A percentile compares a stretch with the other conserved stretches of the same genome.
phyloP scores from a whole-genome alignment of 2,113 vertebrate species.

The Uria lomvia region DNA sequence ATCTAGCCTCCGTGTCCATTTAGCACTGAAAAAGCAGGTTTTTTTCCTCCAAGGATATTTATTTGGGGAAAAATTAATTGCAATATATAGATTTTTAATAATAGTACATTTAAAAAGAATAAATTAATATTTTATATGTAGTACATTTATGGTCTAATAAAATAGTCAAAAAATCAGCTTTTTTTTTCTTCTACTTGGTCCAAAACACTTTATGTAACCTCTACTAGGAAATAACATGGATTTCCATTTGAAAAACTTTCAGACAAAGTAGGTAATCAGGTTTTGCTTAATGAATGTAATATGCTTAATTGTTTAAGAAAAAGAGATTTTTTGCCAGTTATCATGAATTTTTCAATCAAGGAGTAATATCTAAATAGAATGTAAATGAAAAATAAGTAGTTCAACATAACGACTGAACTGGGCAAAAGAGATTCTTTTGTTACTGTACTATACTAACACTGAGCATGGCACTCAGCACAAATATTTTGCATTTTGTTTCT shows the following conservation, averaged over 20 bases:
- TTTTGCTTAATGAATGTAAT: neutral
- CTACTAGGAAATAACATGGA: neutral
- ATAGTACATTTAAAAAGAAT: neutral
- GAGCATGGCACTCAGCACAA: neutral
- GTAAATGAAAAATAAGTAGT: neutral
- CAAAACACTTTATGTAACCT: neutral
- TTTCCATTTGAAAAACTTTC: neutral
- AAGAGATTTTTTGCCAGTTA: neutral
- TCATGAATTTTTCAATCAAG: constrained; percentile 23
- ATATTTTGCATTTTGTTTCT: neutral
- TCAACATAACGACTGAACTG: neutral
- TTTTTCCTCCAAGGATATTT: neutral
- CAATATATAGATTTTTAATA: neutral
- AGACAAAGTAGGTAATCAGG: neutral
- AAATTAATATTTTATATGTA: neutral
- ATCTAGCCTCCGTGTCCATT: neutral
- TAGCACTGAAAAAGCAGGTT: neutral
- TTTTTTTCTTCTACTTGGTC: neutral
- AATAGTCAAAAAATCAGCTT: neutral
- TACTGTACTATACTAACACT: neutral
- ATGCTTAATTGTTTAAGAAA: neutral
- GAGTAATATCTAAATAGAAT: constrained; percentile 19
- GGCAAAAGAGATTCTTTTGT: neutral
- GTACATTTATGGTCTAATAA: neutral
- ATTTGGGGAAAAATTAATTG: neutral